Evolutionary conservation across 53 echinoderm and acorn worm genomes (phyloP).

Genomic region (Henricia sp.): DNA sequence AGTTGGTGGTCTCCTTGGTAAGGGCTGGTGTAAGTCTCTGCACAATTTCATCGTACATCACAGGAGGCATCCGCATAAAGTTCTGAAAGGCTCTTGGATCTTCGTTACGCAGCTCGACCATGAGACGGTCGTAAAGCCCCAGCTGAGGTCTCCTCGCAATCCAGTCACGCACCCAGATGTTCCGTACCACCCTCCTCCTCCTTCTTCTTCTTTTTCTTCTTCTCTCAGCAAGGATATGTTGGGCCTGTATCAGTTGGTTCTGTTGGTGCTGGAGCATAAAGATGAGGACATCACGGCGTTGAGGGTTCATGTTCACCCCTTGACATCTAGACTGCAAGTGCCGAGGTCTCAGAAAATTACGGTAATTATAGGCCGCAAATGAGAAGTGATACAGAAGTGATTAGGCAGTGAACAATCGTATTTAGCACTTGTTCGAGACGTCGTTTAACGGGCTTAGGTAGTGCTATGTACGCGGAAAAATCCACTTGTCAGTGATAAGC

Average conservation of each 20-base stretch:
- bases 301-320: too few relatives aligned
- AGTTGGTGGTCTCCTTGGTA: slow-evolving; percentile 49
- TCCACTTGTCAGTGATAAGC: too few relatives aligned
- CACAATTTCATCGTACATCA: slow-evolving; percentile 57
- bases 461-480: too few relatives aligned
- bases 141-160: slow-evolving; percentile 30
- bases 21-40: slow-evolving; percentile 41
- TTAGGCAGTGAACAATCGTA: too few relatives aligned
- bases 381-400: too few relatives aligned
- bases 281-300: neutral
- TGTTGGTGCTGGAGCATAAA: neutral
- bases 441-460: too few relatives aligned
- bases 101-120: slow-evolving; percentile 48
- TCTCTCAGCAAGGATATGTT: neutral
- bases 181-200: neutral
- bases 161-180: neutral
- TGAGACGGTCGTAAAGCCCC: slow-evolving; percentile 59
- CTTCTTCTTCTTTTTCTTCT: neutral
- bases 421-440: too few relatives aligned
- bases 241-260: neutral
- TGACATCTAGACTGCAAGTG: too few relatives aligned
- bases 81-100: slow-evolving; percentile 51
- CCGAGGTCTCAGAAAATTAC: too few relatives aligned
- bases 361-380: too few relatives aligned
- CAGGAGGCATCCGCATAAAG: too few relatives aligned